Evolutionary conservation across 2,113 vertebrate genomes (phyloP).

Genomic region (Neogobius melanostomus): DNA sequence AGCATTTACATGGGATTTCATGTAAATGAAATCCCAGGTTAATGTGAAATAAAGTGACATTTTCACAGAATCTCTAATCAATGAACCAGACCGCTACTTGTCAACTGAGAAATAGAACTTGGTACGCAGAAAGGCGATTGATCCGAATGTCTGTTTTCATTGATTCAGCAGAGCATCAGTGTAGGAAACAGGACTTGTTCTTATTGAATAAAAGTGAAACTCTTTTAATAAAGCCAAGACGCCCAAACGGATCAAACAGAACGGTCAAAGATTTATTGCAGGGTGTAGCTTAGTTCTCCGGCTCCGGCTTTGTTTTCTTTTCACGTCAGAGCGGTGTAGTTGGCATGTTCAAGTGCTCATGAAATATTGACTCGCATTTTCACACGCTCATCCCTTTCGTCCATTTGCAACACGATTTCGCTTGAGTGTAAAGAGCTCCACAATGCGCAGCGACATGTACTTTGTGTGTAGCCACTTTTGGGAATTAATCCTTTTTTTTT

Average conservation of each 20-base stretch:
- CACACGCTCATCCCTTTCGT: slow-evolving; percentile 3
- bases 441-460: not conserved
- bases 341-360: slow-evolving; percentile 26
- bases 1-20: too few relatives aligned
- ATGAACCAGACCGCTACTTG: not conserved
- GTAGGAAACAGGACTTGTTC: slow-evolving; percentile 20
- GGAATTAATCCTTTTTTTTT: not conserved
- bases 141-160: slow-evolving; percentile 7
- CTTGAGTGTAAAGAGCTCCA: slow-evolving; percentile 3
- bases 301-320: not conserved
- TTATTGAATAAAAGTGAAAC: slow-evolving; percentile 52
- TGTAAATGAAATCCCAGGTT: not conserved
- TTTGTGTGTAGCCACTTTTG: not conserved
- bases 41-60: not conserved
- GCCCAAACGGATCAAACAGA: slow-evolving; percentile 26
- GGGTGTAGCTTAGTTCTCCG: slow-evolving; percentile 1
- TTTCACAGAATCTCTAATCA: not conserved
- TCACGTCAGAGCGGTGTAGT: slow-evolving; percentile 12
- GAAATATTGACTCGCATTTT: slow-evolving; percentile 26
- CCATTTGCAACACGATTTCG: slow-evolving; percentile 17
- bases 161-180: slow-evolving; percentile 24
- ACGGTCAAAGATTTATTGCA: slow-evolving; percentile 39
- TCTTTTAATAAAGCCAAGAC: slow-evolving; percentile 35
- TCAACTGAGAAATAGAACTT: not conserved
- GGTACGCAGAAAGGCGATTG: not conserved